Conservation (phyloP, 2,888 invertebrate species). For the Mactromeris polynyma region DNA sequence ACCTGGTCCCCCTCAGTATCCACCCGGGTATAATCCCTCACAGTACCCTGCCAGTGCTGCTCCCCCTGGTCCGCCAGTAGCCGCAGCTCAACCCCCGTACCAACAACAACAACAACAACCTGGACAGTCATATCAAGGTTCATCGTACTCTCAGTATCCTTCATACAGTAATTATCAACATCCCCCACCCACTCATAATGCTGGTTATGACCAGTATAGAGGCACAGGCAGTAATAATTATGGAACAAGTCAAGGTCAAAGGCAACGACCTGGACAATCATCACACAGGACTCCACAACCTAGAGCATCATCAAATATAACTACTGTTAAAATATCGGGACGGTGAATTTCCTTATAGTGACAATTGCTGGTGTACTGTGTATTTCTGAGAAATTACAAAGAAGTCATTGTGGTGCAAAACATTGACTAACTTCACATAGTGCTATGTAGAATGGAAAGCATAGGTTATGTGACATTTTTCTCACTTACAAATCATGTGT, state of each 20-base stretch:
- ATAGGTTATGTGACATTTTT: too few relatives aligned
- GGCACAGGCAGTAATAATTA: conserved; percentile 26
- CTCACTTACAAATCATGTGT: too few relatives aligned
- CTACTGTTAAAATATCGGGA: conserved; percentile 73
- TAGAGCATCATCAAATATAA: conserved; percentile 59
- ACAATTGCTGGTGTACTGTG: too few relatives aligned
- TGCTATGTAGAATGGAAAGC: too few relatives aligned
- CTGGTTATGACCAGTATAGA: conserved; percentile 43
- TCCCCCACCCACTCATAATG: conserved; percentile 33
- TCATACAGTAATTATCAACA: conserved; percentile 38
- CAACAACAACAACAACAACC: conserved; percentile 50
- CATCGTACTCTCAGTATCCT: conserved; percentile 33
- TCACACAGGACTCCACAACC: conserved; percentile 33
- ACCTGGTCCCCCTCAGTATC: conserved; percentile 56
- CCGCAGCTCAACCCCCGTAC: conserved; percentile 49
- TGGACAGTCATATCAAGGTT: conserved; percentile 38
- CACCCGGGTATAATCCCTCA: conserved; percentile 65
- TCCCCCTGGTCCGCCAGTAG: conserved; percentile 54
- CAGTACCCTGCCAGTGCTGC: conserved; percentile 70
- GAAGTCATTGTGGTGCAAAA: too few relatives aligned
- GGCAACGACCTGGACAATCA: conserved; percentile 28
- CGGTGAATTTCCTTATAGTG: too few relatives aligned
- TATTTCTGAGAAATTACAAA: too few relatives aligned
- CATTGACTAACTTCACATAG: too few relatives aligned
- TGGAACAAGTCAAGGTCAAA: not conserved